Conservation (phyloP, 2,888 invertebrate genomes). For the Eupsilia transversa region DNA sequence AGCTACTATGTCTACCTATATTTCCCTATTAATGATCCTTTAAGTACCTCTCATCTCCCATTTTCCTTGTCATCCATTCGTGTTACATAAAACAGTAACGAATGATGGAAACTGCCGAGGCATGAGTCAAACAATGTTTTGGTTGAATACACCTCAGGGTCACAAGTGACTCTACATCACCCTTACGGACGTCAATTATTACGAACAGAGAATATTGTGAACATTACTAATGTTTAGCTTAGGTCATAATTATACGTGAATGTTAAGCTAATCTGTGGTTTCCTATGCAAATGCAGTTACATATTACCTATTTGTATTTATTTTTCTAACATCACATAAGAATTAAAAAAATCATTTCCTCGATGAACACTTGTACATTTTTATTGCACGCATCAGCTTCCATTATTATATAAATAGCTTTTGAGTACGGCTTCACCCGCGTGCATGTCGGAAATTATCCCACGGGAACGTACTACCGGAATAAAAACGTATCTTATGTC, state of each 20-base stretch:
- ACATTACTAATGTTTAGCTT: conserved; percentile 58
- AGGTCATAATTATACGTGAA: conserved; percentile 54
- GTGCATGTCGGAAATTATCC: no score
- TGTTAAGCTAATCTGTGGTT: conserved; percentile 50
- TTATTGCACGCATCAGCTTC: conserved; percentile 12
- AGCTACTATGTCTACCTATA: background rate
- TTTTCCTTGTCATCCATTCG: conserved; percentile 47
- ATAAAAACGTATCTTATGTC: no score
- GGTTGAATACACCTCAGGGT: conserved; percentile 67
- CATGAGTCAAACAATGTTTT: conserved; percentile 67
- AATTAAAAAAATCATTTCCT: conserved; percentile 50
- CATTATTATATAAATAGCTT: conserved; percentile 21
- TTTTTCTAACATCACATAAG: conserved; percentile 26
- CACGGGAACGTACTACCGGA: no score
- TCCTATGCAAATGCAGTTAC: conserved; percentile 39
- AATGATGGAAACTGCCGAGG: conserved; percentile 51
- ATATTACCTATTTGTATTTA: conserved; percentile 31
- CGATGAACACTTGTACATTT: conserved; percentile 15
- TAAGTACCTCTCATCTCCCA: background rate
- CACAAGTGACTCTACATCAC: conserved; percentile 56
- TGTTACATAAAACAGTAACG: conserved; percentile 39
- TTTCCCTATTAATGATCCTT: background rate
- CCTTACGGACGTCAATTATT: conserved; percentile 60
- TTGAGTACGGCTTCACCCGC: no score
- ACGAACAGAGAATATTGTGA: conserved; percentile 41